Conservation (phyloP, 2,797 vertebrate species). For the Euthynnus affinis region DNA sequence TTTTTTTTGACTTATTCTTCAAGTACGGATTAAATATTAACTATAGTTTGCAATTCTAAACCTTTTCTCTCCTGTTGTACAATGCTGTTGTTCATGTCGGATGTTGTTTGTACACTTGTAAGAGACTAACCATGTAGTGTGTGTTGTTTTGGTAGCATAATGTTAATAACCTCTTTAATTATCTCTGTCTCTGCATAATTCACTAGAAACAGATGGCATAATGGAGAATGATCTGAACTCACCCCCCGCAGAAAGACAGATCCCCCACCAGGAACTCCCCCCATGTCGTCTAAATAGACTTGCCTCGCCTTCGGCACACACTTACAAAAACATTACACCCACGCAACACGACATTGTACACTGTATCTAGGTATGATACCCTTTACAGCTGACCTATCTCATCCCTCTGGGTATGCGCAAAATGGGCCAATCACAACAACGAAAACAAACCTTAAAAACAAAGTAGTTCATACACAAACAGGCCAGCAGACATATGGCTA, state of each 20-base stretch:
- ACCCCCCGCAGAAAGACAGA: conserved; percentile 67
- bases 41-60: neutral
- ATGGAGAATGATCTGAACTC: conserved; percentile 62
- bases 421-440: conserved; percentile 47
- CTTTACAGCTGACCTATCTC: conserved; percentile 37
- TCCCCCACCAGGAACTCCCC: conserved; percentile 35
- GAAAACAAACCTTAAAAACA: conserved; percentile 58
- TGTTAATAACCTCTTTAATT: conserved; percentile 51
- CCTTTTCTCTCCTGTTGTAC: neutral
- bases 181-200: conserved; percentile 57
- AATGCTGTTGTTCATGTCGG: neutral
- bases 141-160: conserved; percentile 34
- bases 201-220: conserved; percentile 73
- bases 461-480: conserved; percentile 53
- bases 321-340: conserved; percentile 12
- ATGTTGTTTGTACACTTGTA: conserved; percentile 2
- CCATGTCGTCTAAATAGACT: conserved; percentile 50
- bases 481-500: conserved; percentile 63
- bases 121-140: neutral
- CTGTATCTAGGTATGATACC: conserved; percentile 41
- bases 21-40: neutral
- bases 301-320: conserved; percentile 34
- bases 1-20: neutral
- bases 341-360: conserved; percentile 3
- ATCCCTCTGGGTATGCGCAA: conserved; percentile 14